A percentile compares a stretch with the other conserved stretches of the same genome.
Evolutionary conservation across 1,140 invertebrate genomes (phyloP).

Genomic region (Ceratosolen solmsi): DNA sequence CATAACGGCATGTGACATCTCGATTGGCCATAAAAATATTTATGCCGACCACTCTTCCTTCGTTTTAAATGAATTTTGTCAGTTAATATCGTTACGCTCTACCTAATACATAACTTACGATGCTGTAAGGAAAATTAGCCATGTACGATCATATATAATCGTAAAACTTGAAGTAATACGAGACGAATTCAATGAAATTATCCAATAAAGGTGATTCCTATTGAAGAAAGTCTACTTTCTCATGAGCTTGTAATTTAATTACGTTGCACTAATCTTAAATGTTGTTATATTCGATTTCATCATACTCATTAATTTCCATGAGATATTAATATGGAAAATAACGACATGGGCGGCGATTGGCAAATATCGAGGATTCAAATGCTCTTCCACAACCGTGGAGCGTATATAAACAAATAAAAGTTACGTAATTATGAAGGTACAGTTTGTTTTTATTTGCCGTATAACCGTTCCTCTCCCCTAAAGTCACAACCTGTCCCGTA

Average conservation of each 20-base stretch:
- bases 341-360: not conserved
- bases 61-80: constrained; percentile 23
- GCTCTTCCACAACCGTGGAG: no score
- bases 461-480: not conserved
- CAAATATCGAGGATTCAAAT: not conserved
- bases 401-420: not conserved
- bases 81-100: not conserved
- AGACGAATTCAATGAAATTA: constrained; percentile 13
- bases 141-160: constrained; percentile 19
- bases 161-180: constrained; percentile 5
- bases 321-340: not conserved
- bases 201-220: constrained; percentile 10
- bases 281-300: not conserved
- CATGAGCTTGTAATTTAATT: not conserved
- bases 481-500: constrained; percentile 24
- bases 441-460: constrained; percentile 4
- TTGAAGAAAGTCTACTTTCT: constrained; percentile 23
- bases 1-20: not conserved
- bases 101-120: constrained; percentile 25
- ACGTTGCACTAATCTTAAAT: not conserved
- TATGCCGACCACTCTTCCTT: not conserved
- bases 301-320: constrained; percentile 5
- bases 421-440: not conserved
- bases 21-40: not conserved
- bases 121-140: not conserved